Conservation (phyloP, 2,797 vertebrate genomes). For the Molossus molossus region DNA sequence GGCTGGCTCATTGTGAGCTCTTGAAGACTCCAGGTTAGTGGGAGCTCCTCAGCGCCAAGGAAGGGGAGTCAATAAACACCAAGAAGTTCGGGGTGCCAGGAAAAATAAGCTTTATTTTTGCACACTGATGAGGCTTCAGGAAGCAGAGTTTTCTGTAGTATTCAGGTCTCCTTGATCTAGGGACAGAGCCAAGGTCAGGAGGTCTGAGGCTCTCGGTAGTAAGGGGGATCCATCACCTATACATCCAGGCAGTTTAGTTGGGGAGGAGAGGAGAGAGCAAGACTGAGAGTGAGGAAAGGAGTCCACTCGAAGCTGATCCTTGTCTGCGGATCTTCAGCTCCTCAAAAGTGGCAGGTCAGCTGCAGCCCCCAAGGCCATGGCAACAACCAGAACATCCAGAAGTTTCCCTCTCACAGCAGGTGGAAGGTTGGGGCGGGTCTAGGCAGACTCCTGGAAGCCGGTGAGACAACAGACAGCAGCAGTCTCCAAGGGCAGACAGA, state of each 20-base stretch:
- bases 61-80: background rate
- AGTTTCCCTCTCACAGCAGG: background rate
- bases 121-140: background rate
- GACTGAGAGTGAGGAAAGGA: background rate
- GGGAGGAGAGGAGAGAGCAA: background rate
- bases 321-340: background rate
- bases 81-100: background rate
- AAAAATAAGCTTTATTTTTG: slow-evolving; percentile 74
- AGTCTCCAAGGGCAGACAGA: background rate
- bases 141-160: background rate
- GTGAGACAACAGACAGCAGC: background rate
- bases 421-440: background rate
- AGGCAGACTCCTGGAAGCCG: slow-evolving; percentile 45
- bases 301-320: background rate
- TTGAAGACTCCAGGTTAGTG: background rate
- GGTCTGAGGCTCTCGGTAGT: background rate
- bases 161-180: background rate
- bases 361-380: background rate
- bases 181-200: background rate
- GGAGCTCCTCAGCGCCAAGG: background rate
- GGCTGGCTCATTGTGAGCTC: background rate
- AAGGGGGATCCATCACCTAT: background rate
- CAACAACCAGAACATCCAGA: background rate
- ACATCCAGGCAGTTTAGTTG: background rate
- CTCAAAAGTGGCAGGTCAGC: slow-evolving; percentile 3